A percentile compares a stretch with the other conserved stretches of the same genome.
These are phyloP conservation scores for Corythoichthys intestinalis DNA, from an alignment of 2,113 vertebrate genomes.

Conservation along the genomic window DNA sequence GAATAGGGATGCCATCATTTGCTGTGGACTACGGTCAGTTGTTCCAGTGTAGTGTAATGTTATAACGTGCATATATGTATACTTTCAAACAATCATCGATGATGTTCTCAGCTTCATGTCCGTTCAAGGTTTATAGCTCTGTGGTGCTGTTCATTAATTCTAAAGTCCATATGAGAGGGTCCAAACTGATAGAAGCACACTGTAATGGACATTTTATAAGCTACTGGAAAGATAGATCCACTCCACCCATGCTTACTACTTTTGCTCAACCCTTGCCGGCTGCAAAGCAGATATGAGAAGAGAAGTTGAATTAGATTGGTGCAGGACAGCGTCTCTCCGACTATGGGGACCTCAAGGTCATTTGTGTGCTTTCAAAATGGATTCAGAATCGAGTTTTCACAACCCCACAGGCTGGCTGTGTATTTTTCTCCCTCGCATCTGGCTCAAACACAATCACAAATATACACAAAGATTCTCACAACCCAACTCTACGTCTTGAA, in stretches of 20 bases:
- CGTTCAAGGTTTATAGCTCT: constrained; percentile 66
- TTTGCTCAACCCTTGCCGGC: constrained; percentile 17
- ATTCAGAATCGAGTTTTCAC: constrained; percentile 57
- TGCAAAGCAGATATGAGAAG: constrained; percentile 54
- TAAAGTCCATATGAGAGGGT: constrained; percentile 63
- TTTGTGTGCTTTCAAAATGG: constrained; percentile 49
- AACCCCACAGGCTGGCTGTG: constrained; percentile 25
- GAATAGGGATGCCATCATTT: constrained; percentile 19
- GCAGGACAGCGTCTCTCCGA: constrained; percentile 30
- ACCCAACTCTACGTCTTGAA: constrained; percentile 19
- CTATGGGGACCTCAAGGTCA: constrained; percentile 49
- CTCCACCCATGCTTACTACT: constrained; percentile 42
- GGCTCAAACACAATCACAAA: constrained; percentile 14
- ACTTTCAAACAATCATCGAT: constrained; percentile 6
- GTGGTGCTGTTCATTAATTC: constrained; percentile 65
- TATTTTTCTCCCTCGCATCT: constrained; percentile 27
- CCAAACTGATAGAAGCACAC: constrained; percentile 62
- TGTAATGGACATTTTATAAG: constrained; percentile 74
- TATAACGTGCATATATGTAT: constrained; percentile 18
- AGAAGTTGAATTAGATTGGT: constrained; percentile 51
- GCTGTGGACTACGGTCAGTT: constrained; percentile 16
- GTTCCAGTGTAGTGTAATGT: constrained; percentile 10
- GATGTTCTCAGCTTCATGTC: constrained; percentile 55
- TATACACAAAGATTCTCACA: constrained; percentile 33
- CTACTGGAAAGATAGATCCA: constrained; percentile 62